Evolutionary conservation across 2,888 invertebrate genomes (phyloP).

Genomic region (Zootermopsis nevadensis): DNA sequence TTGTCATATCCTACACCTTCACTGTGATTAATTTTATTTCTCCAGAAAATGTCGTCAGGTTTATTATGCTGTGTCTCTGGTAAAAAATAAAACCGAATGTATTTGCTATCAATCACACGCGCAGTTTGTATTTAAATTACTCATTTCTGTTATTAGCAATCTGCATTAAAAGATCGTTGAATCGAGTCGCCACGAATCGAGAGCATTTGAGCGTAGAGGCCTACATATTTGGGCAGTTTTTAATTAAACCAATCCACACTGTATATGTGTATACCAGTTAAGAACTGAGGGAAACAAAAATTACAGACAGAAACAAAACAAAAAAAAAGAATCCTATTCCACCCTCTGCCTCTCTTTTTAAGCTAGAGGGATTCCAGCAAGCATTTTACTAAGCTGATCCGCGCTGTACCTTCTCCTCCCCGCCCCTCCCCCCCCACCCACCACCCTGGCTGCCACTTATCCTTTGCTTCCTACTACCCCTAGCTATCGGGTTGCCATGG

Average conservation of each 20-base stretch:
- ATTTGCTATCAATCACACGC: slow-evolving; percentile 25
- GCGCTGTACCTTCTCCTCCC: neutral
- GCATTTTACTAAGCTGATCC: slow-evolving; percentile 46
- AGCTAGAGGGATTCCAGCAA: slow-evolving; percentile 38
- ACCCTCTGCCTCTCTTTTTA: slow-evolving; percentile 21
- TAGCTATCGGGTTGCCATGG: slow-evolving; percentile 51
- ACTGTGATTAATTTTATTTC: neutral
- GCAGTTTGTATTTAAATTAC: slow-evolving; percentile 26
- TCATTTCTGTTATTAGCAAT: slow-evolving; percentile 19
- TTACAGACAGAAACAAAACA: slow-evolving; percentile 38
- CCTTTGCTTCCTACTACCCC: slow-evolving; percentile 47
- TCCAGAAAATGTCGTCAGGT: neutral
- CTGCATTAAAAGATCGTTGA: slow-evolving; percentile 39
- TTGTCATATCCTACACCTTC: neutral
- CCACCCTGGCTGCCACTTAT: slow-evolving; percentile 45
- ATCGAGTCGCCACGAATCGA: slow-evolving; percentile 29
- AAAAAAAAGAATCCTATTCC: neutral
- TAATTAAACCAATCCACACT: slow-evolving; percentile 41
- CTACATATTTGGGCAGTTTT: slow-evolving; percentile 40
- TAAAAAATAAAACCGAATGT: neutral
- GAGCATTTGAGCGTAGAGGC: slow-evolving; percentile 28
- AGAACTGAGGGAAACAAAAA: slow-evolving; percentile 40
- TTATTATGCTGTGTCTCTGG: neutral
- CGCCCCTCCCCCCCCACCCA: slow-evolving; percentile 36
- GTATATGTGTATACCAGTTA: slow-evolving; percentile 37